Evolutionary conservation across 1,140 invertebrate genomes (phyloP).

Genomic region (Holcopasites calliopsidis): DNA sequence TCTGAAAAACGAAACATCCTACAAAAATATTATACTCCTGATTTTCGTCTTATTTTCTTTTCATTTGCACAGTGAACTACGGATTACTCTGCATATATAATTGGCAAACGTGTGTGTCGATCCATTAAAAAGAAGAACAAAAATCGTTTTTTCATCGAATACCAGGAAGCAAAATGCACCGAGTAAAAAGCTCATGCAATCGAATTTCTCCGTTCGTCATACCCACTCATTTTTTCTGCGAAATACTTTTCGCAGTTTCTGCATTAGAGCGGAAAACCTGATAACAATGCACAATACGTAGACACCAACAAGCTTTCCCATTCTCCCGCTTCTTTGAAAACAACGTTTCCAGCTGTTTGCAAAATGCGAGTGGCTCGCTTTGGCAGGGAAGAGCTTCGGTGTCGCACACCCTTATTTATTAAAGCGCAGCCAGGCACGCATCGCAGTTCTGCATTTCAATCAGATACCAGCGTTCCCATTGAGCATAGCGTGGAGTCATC

Average conservation of each 20-base stretch:
- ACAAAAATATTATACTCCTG: too few relatives aligned
- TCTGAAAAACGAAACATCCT: too few relatives aligned
- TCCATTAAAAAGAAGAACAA: too few relatives aligned
- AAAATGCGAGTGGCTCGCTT: not conserved
- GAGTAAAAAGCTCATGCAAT: too few relatives aligned
- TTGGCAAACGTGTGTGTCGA: too few relatives aligned
- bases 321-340: not conserved
- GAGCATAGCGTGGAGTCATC: not conserved
- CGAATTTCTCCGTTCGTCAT: not conserved
- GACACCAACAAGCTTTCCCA: not conserved
- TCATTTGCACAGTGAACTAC: too few relatives aligned
- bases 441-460: constrained; percentile 2
- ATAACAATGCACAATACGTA: not conserved
- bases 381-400: not conserved
- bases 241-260: not conserved
- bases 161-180: not conserved
- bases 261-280: not conserved
- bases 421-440: not conserved
- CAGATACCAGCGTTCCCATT: not conserved
- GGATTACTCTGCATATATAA: too few relatives aligned
- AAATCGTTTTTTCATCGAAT: not conserved
- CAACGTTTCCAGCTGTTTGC: not conserved
- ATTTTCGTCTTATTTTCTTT: too few relatives aligned
- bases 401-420: not conserved
- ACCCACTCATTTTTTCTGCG: not conserved